Conservation (phyloP, 2,888 invertebrate species). For the Acronicta leporina region DNA sequence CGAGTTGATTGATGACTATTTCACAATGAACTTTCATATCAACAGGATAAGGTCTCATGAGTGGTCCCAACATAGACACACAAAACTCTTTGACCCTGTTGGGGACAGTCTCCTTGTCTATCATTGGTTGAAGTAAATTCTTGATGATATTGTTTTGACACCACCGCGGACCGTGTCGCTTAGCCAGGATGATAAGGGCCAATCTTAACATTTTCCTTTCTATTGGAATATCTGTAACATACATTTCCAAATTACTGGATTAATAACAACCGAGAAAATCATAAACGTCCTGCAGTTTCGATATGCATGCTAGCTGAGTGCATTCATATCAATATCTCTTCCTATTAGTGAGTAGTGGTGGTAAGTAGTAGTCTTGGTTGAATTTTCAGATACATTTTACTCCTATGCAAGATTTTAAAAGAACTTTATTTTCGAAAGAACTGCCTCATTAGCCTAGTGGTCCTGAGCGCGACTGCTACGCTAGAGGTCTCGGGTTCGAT, state of each 20-base stretch:
- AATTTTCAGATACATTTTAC: no score
- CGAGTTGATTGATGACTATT: conserved; percentile 74
- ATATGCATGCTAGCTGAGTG: no score
- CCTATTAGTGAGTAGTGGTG: no score
- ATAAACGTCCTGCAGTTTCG: no score
- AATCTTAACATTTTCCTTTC: conserved; percentile 76
- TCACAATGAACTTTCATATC: conserved; percentile 82
- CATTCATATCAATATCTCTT: no score
- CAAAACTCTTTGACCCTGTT: conserved; percentile 72
- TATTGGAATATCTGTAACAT: conserved; percentile 67
- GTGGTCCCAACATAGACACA: conserved; percentile 75
- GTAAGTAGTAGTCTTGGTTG: no score
- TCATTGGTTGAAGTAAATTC: conserved; percentile 74
- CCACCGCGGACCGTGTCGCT: conserved; percentile 82
- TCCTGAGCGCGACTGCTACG: no score
- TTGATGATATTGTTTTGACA: conserved; percentile 79
- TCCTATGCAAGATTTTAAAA: no score
- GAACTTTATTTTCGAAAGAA: no score
- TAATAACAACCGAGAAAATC: no score
- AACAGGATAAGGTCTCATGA: conserved; percentile 79
- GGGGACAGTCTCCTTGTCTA: conserved; percentile 66
- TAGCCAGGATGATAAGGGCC: conserved; percentile 78
- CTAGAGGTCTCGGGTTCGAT: no score
- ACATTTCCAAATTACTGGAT: not conserved
- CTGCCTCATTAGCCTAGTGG: no score